Evolutionary conservation across 1,140 invertebrate species (phyloP), one percentile per base, ranked within the genome.

Genomic region (Bacillus rossius): DNA sequence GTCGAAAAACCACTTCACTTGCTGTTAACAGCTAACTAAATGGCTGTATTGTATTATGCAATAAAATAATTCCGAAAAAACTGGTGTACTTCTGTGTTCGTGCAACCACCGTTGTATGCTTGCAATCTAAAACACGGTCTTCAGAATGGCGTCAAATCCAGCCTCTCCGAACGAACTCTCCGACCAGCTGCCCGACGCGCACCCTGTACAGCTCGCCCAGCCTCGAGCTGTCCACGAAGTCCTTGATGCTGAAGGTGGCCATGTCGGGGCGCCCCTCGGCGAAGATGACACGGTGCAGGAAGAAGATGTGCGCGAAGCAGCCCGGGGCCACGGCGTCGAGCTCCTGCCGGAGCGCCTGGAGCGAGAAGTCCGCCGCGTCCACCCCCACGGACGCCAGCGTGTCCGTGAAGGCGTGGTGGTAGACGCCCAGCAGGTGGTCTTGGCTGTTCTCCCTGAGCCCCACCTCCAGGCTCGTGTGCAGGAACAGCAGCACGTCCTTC

Each of bases 401-500:
- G 4, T 57, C 22, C 5, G 48, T 38, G 17, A 57, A 23, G 16
- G 22, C 8, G 16, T 42, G 3, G 40, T 48, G 22, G 48, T 57
- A 57, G 4, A 57, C 5, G 2, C 34, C 5, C 20, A 57, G 20
- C 14, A 57, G 34, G 40, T 49, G 22, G 23, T 57, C 55, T 47
- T 23, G 29, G 34, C 48, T 16, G 3, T 57, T 14, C 13, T 57
- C 41, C 14, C 29, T 23, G 3, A 57, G 42, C 1, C 16, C 16
- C 14, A 1, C n/a, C 1, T n/a, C 16, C 40, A 45, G 20, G 48
- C 55, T 57, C 10, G 17, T 48, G 48, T 19, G 48, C 17, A 57
- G 22, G 34, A 57, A 57, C 14, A 57, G 37, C 20, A 57, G 26
- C 1, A 60, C 1, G 23, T 60, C 58, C 47, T 29, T 19, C 13